These are phyloP conservation scores for Ormyrus labotus DNA, from an alignment of 2,888 invertebrate genomes.

Conservation along the genomic window DNA sequence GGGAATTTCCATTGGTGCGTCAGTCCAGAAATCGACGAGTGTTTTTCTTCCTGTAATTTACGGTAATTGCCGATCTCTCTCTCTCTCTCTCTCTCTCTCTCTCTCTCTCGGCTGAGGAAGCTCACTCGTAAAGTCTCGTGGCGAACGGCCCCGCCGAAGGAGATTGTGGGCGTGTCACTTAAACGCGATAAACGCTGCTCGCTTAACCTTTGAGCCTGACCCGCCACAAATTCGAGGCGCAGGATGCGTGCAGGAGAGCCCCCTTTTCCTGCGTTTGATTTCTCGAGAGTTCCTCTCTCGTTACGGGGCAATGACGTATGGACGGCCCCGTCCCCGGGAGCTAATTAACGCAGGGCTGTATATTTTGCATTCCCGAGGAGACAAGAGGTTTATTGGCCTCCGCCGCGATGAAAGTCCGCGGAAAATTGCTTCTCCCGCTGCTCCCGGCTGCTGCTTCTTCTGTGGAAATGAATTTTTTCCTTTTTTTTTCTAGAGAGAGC, in stretches of 20 bases:
- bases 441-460: too few species aligned
- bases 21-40: slow-evolving; percentile 50
- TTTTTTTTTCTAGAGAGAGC: too few species aligned
- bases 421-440: too few species aligned
- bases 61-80: slow-evolving; percentile 57
- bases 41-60: slow-evolving; percentile 58
- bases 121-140: slow-evolving; percentile 52
- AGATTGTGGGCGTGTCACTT: slow-evolving; percentile 58
- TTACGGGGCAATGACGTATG: slow-evolving; percentile 1
- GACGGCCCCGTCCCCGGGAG: background rate
- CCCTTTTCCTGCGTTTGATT: background rate
- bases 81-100: too few species aligned
- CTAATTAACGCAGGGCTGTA: slow-evolving; percentile 15
- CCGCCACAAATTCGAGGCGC: slow-evolving; percentile 46
- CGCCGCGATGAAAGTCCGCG: too few species aligned
- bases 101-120: slow-evolving; percentile 31
- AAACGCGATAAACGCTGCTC: slow-evolving; percentile 56
- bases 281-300: background rate
- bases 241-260: background rate
- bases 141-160: slow-evolving; percentile 30
- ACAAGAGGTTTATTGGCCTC: background rate
- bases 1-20: slow-evolving; percentile 53
- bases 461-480: too few species aligned
- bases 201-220: slow-evolving; percentile 52
- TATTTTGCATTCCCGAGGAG: background rate